Conservation (phyloP, 2,888 invertebrate species). For the Serrognathus titanus region DNA sequence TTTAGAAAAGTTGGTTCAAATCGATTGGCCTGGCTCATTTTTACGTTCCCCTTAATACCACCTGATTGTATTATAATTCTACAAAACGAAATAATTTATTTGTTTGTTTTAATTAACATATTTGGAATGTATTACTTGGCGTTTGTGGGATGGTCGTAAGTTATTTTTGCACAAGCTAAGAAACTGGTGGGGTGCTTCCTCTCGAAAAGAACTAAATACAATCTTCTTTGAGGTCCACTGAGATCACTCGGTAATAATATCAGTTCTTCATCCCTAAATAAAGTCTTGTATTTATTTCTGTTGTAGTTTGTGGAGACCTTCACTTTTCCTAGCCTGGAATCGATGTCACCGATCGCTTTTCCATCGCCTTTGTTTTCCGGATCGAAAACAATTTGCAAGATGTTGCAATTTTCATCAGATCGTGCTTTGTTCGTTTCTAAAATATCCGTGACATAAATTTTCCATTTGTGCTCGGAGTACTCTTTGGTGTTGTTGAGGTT, state of each 20-base stretch:
- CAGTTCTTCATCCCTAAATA: slow-evolving; percentile 68
- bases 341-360: slow-evolving; percentile 75
- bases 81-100: slow-evolving; percentile 13
- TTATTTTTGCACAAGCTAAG: slow-evolving; percentile 79
- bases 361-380: slow-evolving; percentile 66
- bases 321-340: slow-evolving; percentile 70
- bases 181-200: slow-evolving; percentile 71
- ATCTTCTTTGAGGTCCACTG: slow-evolving; percentile 68
- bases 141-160: slow-evolving; percentile 61
- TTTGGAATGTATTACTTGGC: slow-evolving; percentile 60
- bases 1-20: slow-evolving; percentile 81
- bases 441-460: slow-evolving; percentile 85
- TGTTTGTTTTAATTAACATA: not conserved
- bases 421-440: slow-evolving; percentile 71
- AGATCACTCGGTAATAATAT: slow-evolving; percentile 70
- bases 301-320: slow-evolving; percentile 65
- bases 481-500: slow-evolving; percentile 50
- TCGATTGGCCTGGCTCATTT: slow-evolving; percentile 73
- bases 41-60: slow-evolving; percentile 77
- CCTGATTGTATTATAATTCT: slow-evolving; percentile 71
- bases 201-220: slow-evolving; percentile 81
- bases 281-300: slow-evolving; percentile 53
- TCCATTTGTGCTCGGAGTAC: slow-evolving; percentile 80
- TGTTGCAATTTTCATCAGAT: slow-evolving; percentile 76
- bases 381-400: slow-evolving; percentile 80